Evolutionary conservation across 2,888 invertebrate genomes (phyloP).

Genomic region (Epirrhoe alternata): DNA sequence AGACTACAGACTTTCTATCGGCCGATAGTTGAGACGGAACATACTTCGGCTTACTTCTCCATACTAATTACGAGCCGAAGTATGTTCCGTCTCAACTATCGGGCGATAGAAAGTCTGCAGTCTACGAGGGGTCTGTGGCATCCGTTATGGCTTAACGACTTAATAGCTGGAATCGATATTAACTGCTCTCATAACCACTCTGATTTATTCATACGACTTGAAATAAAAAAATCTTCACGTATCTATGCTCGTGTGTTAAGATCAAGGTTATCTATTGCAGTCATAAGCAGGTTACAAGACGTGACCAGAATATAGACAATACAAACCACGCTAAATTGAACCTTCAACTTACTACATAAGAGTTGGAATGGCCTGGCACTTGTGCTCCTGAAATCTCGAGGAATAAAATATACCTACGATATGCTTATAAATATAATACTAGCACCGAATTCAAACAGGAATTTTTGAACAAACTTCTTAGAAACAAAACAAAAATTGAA

Average conservation of each 20-base stretch:
- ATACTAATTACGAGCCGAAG: too few species aligned
- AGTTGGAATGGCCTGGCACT: constrained; percentile 5
- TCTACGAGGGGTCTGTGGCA: too few species aligned
- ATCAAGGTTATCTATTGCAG: constrained; percentile 43
- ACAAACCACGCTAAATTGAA: constrained; percentile 6
- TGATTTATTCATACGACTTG: constrained; percentile 31
- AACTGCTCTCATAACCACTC: constrained; percentile 2
- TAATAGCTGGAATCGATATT: background rate
- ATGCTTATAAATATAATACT: background rate
- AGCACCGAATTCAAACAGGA: background rate
- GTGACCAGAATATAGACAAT: constrained; percentile 31
- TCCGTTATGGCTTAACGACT: too few species aligned
- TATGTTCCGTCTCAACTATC: too few species aligned
- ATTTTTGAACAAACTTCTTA: background rate
- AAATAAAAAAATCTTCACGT: constrained; percentile 31
- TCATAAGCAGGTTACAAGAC: constrained; percentile 37
- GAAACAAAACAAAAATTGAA: too few species aligned
- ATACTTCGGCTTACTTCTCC: too few species aligned
- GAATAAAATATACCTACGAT: constrained; percentile 27
- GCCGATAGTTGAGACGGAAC: too few species aligned
- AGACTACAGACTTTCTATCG: too few species aligned
- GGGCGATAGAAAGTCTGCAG: too few species aligned
- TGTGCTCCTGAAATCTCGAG: constrained; percentile 25
- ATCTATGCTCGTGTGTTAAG: constrained; percentile 33
- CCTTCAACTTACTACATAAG: constrained; percentile 6